Evolutionary conservation across 2,888 invertebrate species (phyloP), one percentile per base, ranked within the genome.

Genomic region (Lordiphosa fenestrarum): DNA sequence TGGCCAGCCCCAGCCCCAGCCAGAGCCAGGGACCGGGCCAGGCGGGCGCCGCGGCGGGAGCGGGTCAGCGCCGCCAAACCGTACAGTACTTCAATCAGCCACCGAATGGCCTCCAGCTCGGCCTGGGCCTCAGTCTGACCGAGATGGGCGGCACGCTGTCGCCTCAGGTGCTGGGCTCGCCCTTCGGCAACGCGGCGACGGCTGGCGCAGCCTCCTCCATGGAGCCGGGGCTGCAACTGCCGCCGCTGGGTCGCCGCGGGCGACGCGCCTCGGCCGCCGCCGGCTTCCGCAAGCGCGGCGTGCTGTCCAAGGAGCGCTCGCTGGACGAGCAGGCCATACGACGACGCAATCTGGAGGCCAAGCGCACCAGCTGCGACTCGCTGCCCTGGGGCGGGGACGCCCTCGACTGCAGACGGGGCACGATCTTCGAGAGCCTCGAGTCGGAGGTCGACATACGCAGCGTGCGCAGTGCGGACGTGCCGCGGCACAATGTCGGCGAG

Each of bases 321-420:
- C 86, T 89, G 12, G 89, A 89, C 67, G 88, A 88, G 69, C 88
- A 88, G 82, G 91, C 69, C 83, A 89, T 75, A 87, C 91, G 72
- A 88, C 91, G 87, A 88, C 91, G 74, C 90, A 91, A 86, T 85
- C 90, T 71, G 89, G 92, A 92, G 91, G 86, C 90, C 89, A 86
- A 90, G 89, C 89, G 90, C 64, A 88, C 88, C 84, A 90, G 90
- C 56, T 89, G 88, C 64, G 89, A 89, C 61, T 89, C 88, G 36
- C 63, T 90, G 59, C 88, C 89, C 0, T 88, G 90, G 87, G 86
- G 87, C 55, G 86, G 88, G 23, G 87, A 87, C 57, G 85, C 84
- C 21, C 58, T 77, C 35, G 89, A 89, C 50, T 85, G 84, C 49
- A 73, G 86, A 12, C 87, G 89, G 47, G 88, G 87, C 66, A 90